Evolutionary conservation across 2,797 vertebrate species (phyloP).

Genomic region (Pelobates cultripes): DNA sequence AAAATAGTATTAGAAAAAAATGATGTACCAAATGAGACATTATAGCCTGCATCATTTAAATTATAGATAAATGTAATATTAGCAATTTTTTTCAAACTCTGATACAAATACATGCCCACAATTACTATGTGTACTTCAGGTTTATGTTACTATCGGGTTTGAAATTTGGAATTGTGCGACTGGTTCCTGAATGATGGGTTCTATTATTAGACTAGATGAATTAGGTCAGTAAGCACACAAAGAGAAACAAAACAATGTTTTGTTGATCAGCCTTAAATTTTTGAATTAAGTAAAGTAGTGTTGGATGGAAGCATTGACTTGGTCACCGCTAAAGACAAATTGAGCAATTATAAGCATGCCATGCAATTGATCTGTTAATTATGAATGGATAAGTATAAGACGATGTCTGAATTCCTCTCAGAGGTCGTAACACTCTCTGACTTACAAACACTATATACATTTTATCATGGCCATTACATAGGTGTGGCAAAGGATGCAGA

Average conservation of each 20-base stretch:
- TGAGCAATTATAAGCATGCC: not conserved
- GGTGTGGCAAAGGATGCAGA: no score
- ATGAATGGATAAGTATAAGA: no score
- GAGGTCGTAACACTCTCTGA: no score
- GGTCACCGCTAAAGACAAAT: not conserved
- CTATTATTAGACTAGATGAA: constrained; percentile 12
- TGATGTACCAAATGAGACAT: no score
- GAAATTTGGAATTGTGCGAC: not conserved
- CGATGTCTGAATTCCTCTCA: no score
- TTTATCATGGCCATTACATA: no score
- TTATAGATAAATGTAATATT: no score
- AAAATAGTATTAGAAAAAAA: no score
- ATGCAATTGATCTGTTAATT: not conserved
- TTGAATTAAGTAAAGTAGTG: constrained; percentile 36
- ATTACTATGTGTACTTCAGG: not conserved
- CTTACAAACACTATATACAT: no score
- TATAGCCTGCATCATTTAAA: no score
- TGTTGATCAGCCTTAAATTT: constrained; percentile 25
- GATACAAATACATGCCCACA: no score
- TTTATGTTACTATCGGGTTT: not conserved
- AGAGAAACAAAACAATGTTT: constrained; percentile 27
- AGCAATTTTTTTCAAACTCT: no score
- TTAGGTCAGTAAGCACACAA: constrained; percentile 40
- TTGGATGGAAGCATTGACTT: not conserved
- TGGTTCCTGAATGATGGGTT: constrained; percentile 23